phyloP scores from a whole-genome alignment of 64 coral and sea anemone genomes.

The Trachythela sp. region DNA sequence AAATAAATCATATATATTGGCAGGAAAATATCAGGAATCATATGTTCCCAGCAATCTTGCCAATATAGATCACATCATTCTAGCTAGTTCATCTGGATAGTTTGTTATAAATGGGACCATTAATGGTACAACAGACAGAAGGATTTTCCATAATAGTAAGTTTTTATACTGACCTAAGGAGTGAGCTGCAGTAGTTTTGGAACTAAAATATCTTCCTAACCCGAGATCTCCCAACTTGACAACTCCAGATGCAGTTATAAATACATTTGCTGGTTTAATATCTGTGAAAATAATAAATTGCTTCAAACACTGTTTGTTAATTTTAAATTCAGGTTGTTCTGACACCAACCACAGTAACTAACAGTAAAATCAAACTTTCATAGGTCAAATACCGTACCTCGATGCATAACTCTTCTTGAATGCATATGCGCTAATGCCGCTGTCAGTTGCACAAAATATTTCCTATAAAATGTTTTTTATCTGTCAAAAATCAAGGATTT shows the following conservation, averaged over 20 bases:
- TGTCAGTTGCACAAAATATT: constrained; percentile 98
- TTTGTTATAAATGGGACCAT: too few relatives aligned
- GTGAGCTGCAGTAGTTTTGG: constrained; percentile 92
- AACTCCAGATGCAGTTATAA: constrained; percentile 96
- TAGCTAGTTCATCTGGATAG: too few relatives aligned
- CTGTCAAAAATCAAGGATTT: too few relatives aligned
- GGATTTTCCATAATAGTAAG: too few relatives aligned
- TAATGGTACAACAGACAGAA: too few relatives aligned
- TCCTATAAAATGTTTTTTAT: constrained; percentile 57
- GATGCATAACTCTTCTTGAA: constrained; percentile 94
- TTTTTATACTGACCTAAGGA: constrained; percentile 68
- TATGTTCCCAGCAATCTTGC: too few relatives aligned
- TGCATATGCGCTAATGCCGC: constrained; percentile 96
- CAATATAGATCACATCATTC: too few relatives aligned
- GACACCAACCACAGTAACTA: too few relatives aligned
- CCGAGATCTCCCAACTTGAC: constrained; percentile 95
- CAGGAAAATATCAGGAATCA: neutral
- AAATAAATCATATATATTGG: neutral
- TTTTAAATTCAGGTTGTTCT: too few relatives aligned
- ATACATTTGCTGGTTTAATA: constrained; percentile 99
- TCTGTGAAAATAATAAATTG: constrained; percentile 38
- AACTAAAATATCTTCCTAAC: constrained; percentile 93
- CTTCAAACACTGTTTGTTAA: too few relatives aligned
- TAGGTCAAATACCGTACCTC: constrained; percentile 67
- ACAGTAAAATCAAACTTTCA: too few relatives aligned